These are phyloP conservation scores for Diprion similis DNA, from an alignment of 1,140 invertebrate genomes.

Conservation along the genomic window DNA sequence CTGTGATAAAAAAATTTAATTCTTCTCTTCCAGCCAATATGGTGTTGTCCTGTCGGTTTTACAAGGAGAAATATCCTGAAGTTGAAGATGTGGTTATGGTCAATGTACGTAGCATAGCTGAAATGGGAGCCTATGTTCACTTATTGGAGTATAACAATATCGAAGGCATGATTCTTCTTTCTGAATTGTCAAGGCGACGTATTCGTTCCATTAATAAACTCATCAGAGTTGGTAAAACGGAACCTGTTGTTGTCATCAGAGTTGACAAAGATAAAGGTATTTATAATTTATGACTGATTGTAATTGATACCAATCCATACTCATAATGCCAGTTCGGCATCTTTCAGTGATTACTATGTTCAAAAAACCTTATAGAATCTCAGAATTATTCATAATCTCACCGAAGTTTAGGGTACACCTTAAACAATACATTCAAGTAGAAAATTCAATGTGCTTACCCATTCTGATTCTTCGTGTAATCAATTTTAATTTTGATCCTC, in stretches of 20 bases:
- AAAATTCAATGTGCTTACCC: background rate
- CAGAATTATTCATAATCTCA: too few species aligned
- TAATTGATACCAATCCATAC: too few species aligned
- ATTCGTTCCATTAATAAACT: slow-evolving; percentile 99
- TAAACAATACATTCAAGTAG: background rate
- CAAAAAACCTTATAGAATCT: too few species aligned
- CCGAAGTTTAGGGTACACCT: background rate
- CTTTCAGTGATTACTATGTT: too few species aligned
- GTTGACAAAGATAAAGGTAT: slow-evolving; percentile 99
- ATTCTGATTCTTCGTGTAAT: background rate
- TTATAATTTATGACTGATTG: slow-evolving; percentile 7
- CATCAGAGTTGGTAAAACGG: slow-evolving; percentile 97
- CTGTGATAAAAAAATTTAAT: slow-evolving; percentile 11
- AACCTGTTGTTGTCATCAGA: slow-evolving; percentile 98
- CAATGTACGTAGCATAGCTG: slow-evolving; percentile 96
- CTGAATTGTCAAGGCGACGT: slow-evolving; percentile 96
- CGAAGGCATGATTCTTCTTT: slow-evolving; percentile 95
- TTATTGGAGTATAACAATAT: slow-evolving; percentile 99
- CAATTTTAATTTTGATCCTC: background rate
- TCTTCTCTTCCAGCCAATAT: slow-evolving; percentile 66
- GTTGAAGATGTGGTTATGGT: slow-evolving; percentile 99
- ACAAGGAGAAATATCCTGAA: slow-evolving; percentile 97
- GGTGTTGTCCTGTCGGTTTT: slow-evolving; percentile 97
- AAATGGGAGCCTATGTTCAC: slow-evolving; percentile 99
- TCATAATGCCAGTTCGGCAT: too few species aligned